A percentile compares a stretch with the other conserved stretches of the same genome.
These are phyloP conservation scores for Deroplatys truncata DNA, from an alignment of 2,888 invertebrate species.

Conservation along the genomic window DNA sequence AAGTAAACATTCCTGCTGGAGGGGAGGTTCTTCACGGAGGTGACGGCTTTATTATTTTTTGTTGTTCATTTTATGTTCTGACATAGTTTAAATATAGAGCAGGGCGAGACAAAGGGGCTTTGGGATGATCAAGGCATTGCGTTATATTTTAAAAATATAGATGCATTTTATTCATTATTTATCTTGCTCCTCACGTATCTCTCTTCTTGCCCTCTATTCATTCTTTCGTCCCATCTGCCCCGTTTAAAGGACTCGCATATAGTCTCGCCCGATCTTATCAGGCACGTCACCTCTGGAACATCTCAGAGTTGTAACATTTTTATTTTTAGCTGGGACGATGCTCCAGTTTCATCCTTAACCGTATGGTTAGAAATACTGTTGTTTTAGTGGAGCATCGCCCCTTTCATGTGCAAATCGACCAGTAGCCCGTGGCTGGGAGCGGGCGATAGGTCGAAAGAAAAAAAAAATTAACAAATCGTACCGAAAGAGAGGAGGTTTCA, in stretches of 20 bases:
- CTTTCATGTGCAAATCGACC: not conserved
- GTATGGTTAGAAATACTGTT: not conserved
- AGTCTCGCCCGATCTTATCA: not conserved
- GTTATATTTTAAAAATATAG: not conserved
- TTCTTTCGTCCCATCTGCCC: not conserved
- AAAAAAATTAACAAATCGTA: conserved; percentile 23
- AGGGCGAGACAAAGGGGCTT: not conserved
- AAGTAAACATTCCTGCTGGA: conserved; percentile 15
- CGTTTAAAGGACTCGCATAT: not conserved
- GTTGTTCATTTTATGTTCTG: not conserved
- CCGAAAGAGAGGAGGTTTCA: conserved; percentile 22
- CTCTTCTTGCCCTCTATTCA: not conserved
- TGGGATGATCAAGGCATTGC: not conserved
- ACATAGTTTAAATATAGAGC: not conserved
- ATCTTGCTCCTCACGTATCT: not conserved
- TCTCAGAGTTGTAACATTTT: not conserved
- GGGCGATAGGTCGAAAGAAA: not conserved
- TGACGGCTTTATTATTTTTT: conserved; percentile 2
- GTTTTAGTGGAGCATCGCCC: not conserved
- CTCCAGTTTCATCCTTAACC: not conserved
- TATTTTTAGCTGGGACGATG: not conserved
- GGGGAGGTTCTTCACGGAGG: conserved; percentile 13
- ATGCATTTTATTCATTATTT: not conserved
- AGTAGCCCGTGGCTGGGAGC: conserved; percentile 19
- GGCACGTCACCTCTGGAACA: not conserved